A percentile compares a stretch with the other conserved stretches of the same genome.
Conservation (phyloP, 2,113 vertebrate genomes). For the Propithecus coquereli region DNA sequence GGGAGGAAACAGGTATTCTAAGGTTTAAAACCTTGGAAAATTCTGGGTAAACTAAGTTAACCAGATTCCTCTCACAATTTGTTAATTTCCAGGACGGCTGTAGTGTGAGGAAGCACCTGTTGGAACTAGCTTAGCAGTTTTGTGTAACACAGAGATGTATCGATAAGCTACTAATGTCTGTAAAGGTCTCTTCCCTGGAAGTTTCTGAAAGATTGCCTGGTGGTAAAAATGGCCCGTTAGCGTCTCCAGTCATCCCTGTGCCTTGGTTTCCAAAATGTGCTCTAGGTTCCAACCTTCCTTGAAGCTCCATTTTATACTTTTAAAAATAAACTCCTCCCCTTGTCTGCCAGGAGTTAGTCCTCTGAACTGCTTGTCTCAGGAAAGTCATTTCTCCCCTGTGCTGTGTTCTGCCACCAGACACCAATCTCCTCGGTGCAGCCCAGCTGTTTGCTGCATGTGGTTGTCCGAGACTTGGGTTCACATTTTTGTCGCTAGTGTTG, state of each 20-base stretch:
- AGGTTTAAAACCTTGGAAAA: neutral
- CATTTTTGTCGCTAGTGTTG: too few species aligned
- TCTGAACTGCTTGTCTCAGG: neutral
- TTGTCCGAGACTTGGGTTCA: neutral
- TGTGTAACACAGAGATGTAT: too few species aligned
- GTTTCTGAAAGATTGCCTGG: neutral
- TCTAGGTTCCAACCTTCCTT: neutral
- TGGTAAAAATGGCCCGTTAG: neutral
- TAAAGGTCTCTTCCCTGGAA: neutral
- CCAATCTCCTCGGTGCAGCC: too few species aligned
- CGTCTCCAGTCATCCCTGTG: neutral
- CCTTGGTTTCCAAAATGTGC: neutral
- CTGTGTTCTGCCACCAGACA: neutral
- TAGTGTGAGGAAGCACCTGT: neutral
- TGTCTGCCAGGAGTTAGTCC: neutral
- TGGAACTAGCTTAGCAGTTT: neutral
- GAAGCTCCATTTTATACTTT: neutral
- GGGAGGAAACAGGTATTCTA: neutral
- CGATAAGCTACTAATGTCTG: neutral
- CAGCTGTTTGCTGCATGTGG: fast-evolving
- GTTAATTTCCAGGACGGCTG: neutral
- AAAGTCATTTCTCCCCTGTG: neutral
- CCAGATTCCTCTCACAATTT: neutral
- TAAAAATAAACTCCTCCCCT: neutral
- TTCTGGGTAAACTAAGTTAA: neutral